phyloP scores from a whole-genome alignment of 2,113 vertebrate species.

The Urocolius indicus region DNA sequence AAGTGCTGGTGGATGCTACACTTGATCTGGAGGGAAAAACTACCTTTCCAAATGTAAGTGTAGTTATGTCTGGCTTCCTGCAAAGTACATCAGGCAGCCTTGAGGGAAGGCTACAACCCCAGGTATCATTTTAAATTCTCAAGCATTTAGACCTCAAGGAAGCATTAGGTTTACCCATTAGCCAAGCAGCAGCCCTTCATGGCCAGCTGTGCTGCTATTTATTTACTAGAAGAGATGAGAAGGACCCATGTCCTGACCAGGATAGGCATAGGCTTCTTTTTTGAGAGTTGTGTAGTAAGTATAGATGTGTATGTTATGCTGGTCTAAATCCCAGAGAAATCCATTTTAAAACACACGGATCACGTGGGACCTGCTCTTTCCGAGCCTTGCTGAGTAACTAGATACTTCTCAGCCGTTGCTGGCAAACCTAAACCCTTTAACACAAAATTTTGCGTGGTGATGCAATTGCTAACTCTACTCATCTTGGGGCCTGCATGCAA shows the following conservation, averaged over 20 bases:
- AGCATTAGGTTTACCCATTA: neutral
- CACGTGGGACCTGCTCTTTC: constrained; percentile 73
- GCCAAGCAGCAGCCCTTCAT: neutral
- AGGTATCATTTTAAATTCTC: neutral
- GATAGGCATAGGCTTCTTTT: neutral
- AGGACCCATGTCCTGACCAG: neutral
- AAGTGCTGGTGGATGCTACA: neutral
- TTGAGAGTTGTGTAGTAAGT: neutral
- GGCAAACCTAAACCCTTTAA: constrained; percentile 62
- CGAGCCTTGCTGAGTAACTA: constrained; percentile 33
- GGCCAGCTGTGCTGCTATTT: neutral
- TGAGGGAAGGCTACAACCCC: neutral
- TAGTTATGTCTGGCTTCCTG: neutral
- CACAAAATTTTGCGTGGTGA: neutral
- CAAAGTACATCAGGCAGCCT: neutral
- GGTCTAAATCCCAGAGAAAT: constrained; percentile 1
- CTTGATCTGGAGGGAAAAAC: neutral
- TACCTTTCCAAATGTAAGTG: neutral
- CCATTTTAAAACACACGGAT: neutral
- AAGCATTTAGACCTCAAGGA: neutral
- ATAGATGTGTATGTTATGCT: neutral
- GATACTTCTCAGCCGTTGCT: constrained; percentile 17
- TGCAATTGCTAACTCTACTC: constrained; percentile 54
- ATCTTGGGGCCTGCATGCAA: neutral
- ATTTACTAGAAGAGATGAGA: neutral